Evolutionary conservation across 2,888 invertebrate genomes (phyloP).

Genomic region (Muscina levida): DNA sequence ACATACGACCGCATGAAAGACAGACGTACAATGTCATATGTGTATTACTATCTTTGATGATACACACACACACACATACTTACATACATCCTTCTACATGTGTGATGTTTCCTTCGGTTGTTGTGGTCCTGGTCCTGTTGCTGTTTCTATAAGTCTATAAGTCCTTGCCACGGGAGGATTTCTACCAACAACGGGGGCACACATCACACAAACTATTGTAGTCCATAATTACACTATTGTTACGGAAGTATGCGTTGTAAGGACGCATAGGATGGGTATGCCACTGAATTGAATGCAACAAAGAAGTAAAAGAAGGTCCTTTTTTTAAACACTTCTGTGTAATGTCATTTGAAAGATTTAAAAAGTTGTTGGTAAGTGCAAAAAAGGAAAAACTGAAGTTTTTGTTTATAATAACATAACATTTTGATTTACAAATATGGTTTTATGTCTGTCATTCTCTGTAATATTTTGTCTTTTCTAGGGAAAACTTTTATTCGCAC

Average conservation of each 20-base stretch:
- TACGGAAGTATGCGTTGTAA: constrained; percentile 43
- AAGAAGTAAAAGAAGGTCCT: constrained; percentile 30
- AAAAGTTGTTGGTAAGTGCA: neutral
- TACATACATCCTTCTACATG: neutral
- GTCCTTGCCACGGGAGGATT: constrained; percentile 58
- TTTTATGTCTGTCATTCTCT: too few species aligned
- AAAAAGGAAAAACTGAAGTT: neutral
- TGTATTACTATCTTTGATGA: neutral
- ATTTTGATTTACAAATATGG: too few species aligned
- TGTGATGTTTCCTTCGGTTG: constrained; percentile 16
- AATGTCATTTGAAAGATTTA: constrained; percentile 56
- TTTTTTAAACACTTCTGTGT: constrained; percentile 28
- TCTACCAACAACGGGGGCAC: constrained; percentile 7
- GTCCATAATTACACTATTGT: constrained; percentile 65
- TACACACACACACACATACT: constrained; percentile 31
- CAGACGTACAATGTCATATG: constrained; percentile 2
- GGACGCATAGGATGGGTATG: neutral
- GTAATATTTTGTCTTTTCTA: too few species aligned
- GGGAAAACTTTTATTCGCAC: too few species aligned
- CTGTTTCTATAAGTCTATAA: constrained; percentile 58
- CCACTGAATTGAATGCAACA: neutral
- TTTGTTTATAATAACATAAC: neutral
- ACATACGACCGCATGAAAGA: neutral
- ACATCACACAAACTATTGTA: constrained; percentile 61
- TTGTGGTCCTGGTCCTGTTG: constrained; percentile 33